Evolutionary conservation across 2,113 vertebrate species (phyloP), one percentile per base, ranked within the genome.

Genomic region (Holacanthus passer): DNA sequence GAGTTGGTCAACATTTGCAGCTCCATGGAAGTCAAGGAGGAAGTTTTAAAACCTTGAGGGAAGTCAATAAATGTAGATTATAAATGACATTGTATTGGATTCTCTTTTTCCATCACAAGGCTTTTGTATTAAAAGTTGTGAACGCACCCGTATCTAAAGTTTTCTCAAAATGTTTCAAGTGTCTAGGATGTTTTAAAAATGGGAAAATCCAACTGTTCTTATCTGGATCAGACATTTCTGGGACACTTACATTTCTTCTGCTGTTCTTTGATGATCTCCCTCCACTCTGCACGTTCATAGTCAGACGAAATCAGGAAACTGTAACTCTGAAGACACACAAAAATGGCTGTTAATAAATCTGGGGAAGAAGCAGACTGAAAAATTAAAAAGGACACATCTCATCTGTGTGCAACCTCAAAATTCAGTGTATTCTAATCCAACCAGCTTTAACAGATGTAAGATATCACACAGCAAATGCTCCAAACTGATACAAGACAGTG

Each of bases 1-100:
- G 98, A 99, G 87, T 95, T 99, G 78, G 98, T 99, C 92, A 99
- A 93, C 97, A 98, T 99, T 79, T 99, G 98, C 81, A 99, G 95
- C 92, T 99, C 98, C 95, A 99, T 94, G 0, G 98, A 99, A 0
- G 97, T 97, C 87, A 99, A 91, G 0, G 97, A 96, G 84, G 97
- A 96, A 52, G 96, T 98, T 93, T 97, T 99, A 78, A 98, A 96
- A 93, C 98, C 98, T 99, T 81, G 0, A 76, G 14, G 22, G 20
- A 52, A 56, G 13, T 81, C 12, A 68, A 19, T 22, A 62, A 0
- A 50, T 45, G 22, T 2, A 22, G 0, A 43, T 2, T 43, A 37
- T 80, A 27, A 84, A 82, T 60, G 3, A 55, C 11, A 32, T 1
- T 19, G 4, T 20, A 16, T 24, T 17, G 6, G 19, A 37, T 29